Percentiles rank a stretch among this genome's conserved stretches.
These are phyloP conservation scores for Menidia menidia DNA, from an alignment of 2,797 vertebrate species.

Conservation along the genomic window DNA sequence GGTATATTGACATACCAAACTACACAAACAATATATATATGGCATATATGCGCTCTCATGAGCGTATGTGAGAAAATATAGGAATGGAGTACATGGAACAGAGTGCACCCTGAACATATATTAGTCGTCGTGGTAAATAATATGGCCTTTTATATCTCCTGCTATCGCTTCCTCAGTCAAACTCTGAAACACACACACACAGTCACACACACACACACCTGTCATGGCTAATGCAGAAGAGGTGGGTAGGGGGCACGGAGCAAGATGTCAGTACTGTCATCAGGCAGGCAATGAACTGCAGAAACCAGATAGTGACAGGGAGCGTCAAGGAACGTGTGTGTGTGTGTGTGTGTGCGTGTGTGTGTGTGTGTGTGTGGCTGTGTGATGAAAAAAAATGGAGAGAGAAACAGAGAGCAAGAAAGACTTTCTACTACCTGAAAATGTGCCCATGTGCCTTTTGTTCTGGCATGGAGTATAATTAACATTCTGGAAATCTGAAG, in stretches of 20 bases:
- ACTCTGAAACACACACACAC: constrained; percentile 21
- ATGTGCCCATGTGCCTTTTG: no score
- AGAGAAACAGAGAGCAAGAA: constrained; percentile 37
- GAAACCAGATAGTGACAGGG: constrained; percentile 46
- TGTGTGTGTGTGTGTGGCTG: constrained; percentile 13
- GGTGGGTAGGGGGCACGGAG: constrained; percentile 49
- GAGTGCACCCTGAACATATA: constrained; percentile 17
- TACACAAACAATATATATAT: constrained; percentile 68
- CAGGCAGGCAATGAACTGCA: constrained; percentile 54
- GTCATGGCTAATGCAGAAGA: constrained; percentile 60
- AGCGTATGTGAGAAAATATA: constrained; percentile 10
- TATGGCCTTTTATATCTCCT: constrained; percentile 38
- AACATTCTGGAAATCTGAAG: no score
- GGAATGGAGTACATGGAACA: constrained; percentile 1
- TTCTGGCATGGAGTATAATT: no score
- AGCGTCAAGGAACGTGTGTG: constrained; percentile 1
- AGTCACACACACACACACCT: constrained; percentile 44
- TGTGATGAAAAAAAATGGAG: neutral
- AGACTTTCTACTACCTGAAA: neutral
- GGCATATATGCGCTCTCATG: constrained; percentile 37
- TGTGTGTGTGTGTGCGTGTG: constrained; percentile 13
- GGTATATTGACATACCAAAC: constrained; percentile 25
- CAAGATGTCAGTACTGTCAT: constrained; percentile 71
- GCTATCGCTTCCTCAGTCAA: constrained; percentile 9
- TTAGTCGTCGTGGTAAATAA: constrained; percentile 32